phyloP scores from a whole-genome alignment of 2,888 invertebrate species.

The Cabera pusaria region DNA sequence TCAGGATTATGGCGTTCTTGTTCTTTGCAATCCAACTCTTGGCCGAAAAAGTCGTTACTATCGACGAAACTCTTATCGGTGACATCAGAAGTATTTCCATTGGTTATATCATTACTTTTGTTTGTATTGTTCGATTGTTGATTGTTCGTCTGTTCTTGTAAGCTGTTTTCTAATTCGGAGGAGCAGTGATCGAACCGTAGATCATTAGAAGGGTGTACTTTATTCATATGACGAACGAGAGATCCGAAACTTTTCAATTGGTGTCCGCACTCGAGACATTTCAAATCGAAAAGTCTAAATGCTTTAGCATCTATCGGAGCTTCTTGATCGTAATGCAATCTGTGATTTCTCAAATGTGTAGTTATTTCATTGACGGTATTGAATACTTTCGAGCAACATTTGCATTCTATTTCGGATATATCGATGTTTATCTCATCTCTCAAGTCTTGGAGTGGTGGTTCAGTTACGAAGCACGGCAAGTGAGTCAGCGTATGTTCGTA shows the following conservation, averaged over 20 bases:
- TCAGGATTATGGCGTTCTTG: too few relatives aligned
- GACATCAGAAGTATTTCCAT: too few relatives aligned
- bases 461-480: conserved; percentile 48
- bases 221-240: conserved; percentile 59
- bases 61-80: too few relatives aligned
- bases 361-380: conserved; percentile 31
- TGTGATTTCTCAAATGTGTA: conserved; percentile 53
- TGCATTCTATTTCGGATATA: conserved; percentile 58
- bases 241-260: conserved; percentile 48
- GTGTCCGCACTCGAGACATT: conserved; percentile 56
- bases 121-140: too few relatives aligned
- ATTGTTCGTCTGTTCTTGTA: too few relatives aligned
- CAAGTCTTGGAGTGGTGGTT: conserved; percentile 54
- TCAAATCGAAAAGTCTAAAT: conserved; percentile 56
- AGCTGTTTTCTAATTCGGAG: too few relatives aligned
- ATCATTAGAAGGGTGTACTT: conserved; percentile 49
- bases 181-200: too few relatives aligned
- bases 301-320: conserved; percentile 45
- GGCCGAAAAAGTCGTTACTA: too few relatives aligned
- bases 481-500: conserved; percentile 58
- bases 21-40: too few relatives aligned
- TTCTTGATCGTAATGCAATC: conserved; percentile 47
- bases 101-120: too few relatives aligned
- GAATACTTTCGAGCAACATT: conserved; percentile 46
- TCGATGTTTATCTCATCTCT: conserved; percentile 67